phyloP scores from a whole-genome alignment of 2,797 vertebrate species.

The Ataeniobius toweri region DNA sequence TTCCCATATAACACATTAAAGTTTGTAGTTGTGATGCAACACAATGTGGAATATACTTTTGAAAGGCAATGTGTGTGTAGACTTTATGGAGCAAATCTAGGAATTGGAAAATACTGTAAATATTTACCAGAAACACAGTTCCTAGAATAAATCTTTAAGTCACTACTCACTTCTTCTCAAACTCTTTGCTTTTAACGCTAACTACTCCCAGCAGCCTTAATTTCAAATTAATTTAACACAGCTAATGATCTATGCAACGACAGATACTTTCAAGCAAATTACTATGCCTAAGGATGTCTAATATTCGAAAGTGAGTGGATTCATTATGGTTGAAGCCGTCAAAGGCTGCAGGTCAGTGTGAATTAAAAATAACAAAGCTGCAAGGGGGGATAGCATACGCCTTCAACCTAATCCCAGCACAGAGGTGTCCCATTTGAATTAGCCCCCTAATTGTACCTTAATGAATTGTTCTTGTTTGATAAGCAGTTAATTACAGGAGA shows the following conservation, averaged over 20 bases:
- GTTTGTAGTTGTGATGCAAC: not conserved
- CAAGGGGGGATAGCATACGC: constrained; percentile 81
- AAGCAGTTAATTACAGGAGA: constrained; percentile 93
- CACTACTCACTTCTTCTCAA: constrained; percentile 75
- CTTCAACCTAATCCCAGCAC: constrained; percentile 84
- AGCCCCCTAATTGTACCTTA: constrained; percentile 89
- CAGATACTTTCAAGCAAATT: constrained; percentile 90
- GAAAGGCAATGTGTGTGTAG: not conserved
- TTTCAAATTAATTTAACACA: constrained; percentile 89
- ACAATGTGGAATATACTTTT: not conserved
- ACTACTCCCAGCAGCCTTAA: constrained; percentile 86
- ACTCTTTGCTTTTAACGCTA: constrained; percentile 75
- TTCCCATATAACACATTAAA: not conserved
- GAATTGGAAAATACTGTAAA: not conserved
- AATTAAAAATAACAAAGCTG: constrained; percentile 87
- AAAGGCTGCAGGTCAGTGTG: constrained; percentile 82
- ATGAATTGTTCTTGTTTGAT: constrained; percentile 96
- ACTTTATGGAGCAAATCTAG: not conserved
- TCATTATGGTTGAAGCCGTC: constrained; percentile 88
- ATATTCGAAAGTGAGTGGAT: constrained; percentile 87
- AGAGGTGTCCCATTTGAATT: constrained; percentile 85
- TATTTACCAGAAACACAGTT: not conserved
- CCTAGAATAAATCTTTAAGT: not conserved
- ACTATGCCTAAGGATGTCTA: constrained; percentile 89
- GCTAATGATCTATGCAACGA: constrained; percentile 86